Conservation (phyloP, 2,888 invertebrate genomes). For the Panopea generosa region DNA sequence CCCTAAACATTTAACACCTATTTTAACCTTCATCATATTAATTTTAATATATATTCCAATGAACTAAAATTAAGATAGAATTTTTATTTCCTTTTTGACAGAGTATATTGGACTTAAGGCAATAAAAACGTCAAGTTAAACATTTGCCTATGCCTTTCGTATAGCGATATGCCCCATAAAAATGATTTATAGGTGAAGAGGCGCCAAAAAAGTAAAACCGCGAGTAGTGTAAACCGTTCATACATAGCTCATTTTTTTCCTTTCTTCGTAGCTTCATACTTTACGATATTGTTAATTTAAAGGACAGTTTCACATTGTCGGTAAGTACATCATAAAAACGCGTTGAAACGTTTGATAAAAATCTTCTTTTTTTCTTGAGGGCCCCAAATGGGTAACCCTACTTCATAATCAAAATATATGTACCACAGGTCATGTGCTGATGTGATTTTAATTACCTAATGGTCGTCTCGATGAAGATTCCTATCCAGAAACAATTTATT, state of each 20-base stretch:
- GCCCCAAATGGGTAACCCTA: conserved; percentile 4
- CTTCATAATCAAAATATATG: conserved; percentile 16
- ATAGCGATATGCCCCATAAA: conserved; percentile 64
- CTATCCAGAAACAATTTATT: conserved; percentile 5
- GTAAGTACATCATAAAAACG: conserved; percentile 41
- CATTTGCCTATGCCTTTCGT: conserved; percentile 58
- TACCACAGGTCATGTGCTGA: conserved; percentile 1
- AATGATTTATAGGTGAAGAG: conserved; percentile 59
- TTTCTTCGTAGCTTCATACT: conserved; percentile 16
- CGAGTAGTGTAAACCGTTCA: conserved; percentile 30
- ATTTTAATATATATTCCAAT: conserved; percentile 40
- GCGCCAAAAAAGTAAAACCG: conserved; percentile 56
- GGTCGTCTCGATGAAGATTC: conserved; percentile 5
- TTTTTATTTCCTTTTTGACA: conserved; percentile 62
- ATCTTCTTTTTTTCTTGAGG: conserved; percentile 1
- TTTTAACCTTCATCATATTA: conserved; percentile 25
- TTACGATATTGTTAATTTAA: conserved; percentile 23
- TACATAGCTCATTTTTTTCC: conserved; percentile 37
- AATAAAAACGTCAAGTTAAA: conserved; percentile 61
- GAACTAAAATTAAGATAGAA: conserved; percentile 55
- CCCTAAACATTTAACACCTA: conserved; percentile 8
- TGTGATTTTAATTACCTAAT: conserved; percentile 23
- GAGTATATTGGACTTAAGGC: conserved; percentile 50
- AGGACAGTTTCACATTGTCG: conserved; percentile 25
- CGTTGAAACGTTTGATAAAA: conserved; percentile 15